phyloP scores from a whole-genome alignment of 2,888 invertebrate species.

The Perithous albicinctus region DNA sequence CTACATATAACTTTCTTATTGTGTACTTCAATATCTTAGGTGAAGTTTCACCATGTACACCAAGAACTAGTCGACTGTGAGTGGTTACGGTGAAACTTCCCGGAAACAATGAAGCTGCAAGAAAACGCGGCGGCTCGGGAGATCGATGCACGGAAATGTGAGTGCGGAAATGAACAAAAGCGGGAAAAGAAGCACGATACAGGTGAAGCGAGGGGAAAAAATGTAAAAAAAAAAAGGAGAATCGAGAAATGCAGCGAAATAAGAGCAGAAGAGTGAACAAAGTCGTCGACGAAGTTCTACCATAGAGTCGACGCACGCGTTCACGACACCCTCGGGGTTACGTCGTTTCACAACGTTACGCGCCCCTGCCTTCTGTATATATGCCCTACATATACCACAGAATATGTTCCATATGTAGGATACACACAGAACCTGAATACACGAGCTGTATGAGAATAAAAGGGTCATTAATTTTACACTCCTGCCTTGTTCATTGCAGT shows the following conservation, averaged over 20 bases:
- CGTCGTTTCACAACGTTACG: constrained; percentile 36
- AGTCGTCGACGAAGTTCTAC: constrained; percentile 33
- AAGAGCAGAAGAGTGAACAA: constrained; percentile 7
- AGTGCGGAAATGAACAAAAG: constrained; percentile 16
- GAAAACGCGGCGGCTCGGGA: constrained; percentile 12
- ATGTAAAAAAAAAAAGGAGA: not conserved
- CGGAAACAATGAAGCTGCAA: not conserved
- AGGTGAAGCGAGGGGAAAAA: not conserved
- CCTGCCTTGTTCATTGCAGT: constrained; percentile 29
- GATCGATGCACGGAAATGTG: constrained; percentile 15
- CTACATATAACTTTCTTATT: not conserved
- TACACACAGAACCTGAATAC: constrained; percentile 7
- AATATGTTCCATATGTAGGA: not conserved
- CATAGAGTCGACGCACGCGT: constrained; percentile 7
- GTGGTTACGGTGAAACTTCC: not conserved
- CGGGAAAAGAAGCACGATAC: constrained; percentile 7
- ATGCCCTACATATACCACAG: constrained; percentile 6
- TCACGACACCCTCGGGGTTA: constrained; percentile 26
- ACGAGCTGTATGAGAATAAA: constrained; percentile 25
- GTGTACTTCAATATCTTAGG: not conserved
- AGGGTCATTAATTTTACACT: constrained; percentile 56
- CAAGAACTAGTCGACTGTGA: not conserved
- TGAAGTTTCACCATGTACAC: not conserved
- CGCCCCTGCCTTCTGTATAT: not conserved
- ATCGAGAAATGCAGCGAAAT: constrained; percentile 20